These are phyloP conservation scores for Acronicta leporina DNA, from an alignment of 2,888 invertebrate genomes.

Conservation along the genomic window DNA sequence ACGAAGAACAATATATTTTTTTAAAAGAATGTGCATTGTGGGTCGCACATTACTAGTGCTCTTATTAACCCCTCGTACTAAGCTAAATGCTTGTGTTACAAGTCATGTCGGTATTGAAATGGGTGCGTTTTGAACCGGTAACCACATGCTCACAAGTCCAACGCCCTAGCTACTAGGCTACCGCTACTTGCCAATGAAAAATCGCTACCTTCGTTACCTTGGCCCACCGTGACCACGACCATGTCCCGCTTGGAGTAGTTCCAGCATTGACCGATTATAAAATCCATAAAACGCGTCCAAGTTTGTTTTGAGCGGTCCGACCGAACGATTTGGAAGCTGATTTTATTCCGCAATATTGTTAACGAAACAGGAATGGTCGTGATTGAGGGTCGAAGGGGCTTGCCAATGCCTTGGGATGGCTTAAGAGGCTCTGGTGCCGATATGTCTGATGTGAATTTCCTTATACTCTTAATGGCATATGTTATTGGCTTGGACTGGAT, in stretches of 20 bases:
- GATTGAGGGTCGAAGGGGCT: conserved; percentile 33
- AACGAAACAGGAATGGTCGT: conserved; percentile 51
- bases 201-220: conserved; percentile 30
- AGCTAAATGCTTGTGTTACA: no score
- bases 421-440: conserved; percentile 49
- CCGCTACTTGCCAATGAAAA: no score
- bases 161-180: no score
- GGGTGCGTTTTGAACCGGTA: no score
- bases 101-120: no score
- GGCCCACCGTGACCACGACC: conserved; percentile 19
- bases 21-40: no score
- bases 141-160: no score
- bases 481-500: conserved; percentile 20
- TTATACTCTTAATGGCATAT: conserved; percentile 28
- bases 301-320: conserved; percentile 67
- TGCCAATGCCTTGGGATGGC: conserved; percentile 47
- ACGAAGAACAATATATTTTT: no score
- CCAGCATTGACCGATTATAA: conserved; percentile 82
- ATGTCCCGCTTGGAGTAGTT: conserved; percentile 69
- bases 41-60: no score
- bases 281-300: conserved; percentile 80
- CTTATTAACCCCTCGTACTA: no score
- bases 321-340: conserved; percentile 64
- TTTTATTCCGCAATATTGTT: conserved; percentile 60
- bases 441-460: conserved; percentile 43